Conservation (phyloP, 1,140 invertebrate genomes). For the Rhagoletis zephyria region DNA sequence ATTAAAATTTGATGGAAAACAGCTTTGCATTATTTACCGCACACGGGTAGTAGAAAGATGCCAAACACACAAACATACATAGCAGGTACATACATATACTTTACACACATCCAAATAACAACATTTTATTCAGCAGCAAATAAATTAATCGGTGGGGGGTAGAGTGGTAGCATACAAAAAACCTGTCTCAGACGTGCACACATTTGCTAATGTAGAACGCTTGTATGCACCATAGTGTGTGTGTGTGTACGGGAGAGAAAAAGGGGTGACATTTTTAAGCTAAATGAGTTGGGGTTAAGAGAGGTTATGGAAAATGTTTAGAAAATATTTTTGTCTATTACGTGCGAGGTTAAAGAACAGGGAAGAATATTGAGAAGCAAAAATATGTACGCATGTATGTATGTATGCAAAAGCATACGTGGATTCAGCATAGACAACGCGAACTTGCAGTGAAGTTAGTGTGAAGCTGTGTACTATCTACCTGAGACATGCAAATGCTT, state of each 20-base stretch:
- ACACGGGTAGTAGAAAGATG: background rate
- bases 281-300: background rate
- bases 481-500: constrained; percentile 56
- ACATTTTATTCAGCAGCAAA: background rate
- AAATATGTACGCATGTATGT: background rate
- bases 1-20: constrained; percentile 74
- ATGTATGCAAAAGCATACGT: background rate
- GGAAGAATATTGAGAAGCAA: constrained; percentile 19
- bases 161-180: background rate
- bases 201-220: background rate
- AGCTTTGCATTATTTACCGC: constrained; percentile 73
- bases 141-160: background rate
- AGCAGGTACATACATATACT: constrained; percentile 51
- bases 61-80: constrained; percentile 58
- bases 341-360: constrained; percentile 53
- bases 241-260: background rate
- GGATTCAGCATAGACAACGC: constrained; percentile 1
- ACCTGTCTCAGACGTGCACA: constrained; percentile 43
- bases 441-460: background rate
- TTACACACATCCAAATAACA: constrained; percentile 55
- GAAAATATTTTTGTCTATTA: constrained; percentile 55
- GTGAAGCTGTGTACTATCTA: background rate
- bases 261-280: constrained; percentile 15
- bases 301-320: constrained; percentile 51
- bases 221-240: background rate